Conservation (phyloP, 2,888 invertebrate genomes). For the Petrolisthes manimaculis region DNA sequence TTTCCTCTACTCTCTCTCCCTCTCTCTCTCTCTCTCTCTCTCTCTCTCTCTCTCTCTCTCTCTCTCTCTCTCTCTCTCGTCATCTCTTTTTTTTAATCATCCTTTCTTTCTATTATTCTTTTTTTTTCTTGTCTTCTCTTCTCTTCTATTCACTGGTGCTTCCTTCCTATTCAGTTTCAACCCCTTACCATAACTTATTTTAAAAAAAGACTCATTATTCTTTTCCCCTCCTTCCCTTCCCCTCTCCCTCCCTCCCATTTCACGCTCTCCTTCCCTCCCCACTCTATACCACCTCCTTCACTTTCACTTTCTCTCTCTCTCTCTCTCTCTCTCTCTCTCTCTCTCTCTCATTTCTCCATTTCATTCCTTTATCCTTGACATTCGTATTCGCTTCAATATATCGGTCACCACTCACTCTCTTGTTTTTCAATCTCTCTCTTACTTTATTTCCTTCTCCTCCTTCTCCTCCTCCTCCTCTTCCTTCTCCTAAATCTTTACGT, state of each 20-base stretch:
- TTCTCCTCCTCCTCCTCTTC: background rate
- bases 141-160: background rate
- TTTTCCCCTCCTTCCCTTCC: background rate
- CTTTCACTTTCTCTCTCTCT: constrained; percentile 1
- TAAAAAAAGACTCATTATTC: background rate
- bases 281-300: background rate
- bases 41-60: background rate
- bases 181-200: no score
- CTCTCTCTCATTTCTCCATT: no score
- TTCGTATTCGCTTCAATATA: background rate
- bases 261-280: background rate
- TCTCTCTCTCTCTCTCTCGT: background rate
- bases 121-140: background rate
- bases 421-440: background rate
- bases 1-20: background rate
- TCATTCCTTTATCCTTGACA: background rate
- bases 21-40: background rate
- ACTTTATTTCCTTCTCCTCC: background rate
- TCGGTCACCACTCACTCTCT: background rate
- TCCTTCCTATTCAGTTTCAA: background rate
- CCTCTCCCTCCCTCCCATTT: background rate
- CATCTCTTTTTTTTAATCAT: background rate
- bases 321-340: constrained; percentile 15
- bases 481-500: background rate
- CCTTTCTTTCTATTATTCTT: background rate